A percentile compares a stretch with the other conserved stretches of the same genome.
Conservation (phyloP, 2,888 invertebrate species). For the Coecobrya sp. region DNA sequence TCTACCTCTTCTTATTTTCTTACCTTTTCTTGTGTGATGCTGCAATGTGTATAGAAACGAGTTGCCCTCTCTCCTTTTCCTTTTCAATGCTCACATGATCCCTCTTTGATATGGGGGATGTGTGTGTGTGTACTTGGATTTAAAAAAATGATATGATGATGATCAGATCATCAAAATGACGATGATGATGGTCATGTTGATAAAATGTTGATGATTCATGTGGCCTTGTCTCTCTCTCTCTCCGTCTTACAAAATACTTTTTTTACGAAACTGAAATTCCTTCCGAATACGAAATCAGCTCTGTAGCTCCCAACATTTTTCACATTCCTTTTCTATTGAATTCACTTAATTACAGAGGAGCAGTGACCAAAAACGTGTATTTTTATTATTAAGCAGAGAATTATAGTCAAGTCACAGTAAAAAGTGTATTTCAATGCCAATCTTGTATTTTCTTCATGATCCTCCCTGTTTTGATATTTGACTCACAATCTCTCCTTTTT, state of each 20-base stretch:
- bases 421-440: conserved; percentile 18
- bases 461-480: conserved; percentile 40
- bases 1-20: conserved; percentile 23
- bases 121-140: background rate
- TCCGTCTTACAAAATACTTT: background rate
- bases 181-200: conserved; percentile 38
- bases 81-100: conserved; percentile 27
- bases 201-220: conserved; percentile 60
- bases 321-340: conserved; percentile 31
- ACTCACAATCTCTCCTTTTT: background rate
- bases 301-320: conserved; percentile 20
- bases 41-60: conserved; percentile 30
- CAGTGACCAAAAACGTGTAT: conserved; percentile 32
- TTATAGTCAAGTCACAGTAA: background rate
- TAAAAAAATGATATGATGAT: conserved; percentile 23
- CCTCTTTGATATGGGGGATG: background rate
- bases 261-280: conserved; percentile 24
- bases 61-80: conserved; percentile 24
- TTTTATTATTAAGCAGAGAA: conserved; percentile 33
- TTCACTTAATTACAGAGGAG: conserved; percentile 49
- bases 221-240: conserved; percentile 48
- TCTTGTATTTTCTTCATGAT: background rate
- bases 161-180: conserved; percentile 30
- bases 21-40: conserved; percentile 39
- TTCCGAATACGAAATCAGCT: conserved; percentile 35